Percentiles rank a stretch among this genome's conserved stretches.
These are phyloP conservation scores for Gordius sp. DNA, from an alignment of 2,888 invertebrate genomes.

Conservation along the genomic window DNA sequence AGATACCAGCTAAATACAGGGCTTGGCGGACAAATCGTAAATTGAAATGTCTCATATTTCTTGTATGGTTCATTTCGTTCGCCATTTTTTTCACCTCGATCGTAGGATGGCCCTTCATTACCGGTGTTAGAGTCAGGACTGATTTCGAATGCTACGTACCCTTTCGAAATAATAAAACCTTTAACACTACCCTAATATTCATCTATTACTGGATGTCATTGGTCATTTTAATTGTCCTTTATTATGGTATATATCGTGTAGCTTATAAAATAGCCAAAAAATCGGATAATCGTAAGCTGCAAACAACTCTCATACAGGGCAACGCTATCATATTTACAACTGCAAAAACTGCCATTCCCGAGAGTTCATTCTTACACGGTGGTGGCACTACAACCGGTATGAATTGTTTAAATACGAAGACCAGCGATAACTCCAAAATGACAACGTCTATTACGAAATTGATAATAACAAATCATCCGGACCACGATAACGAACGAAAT, in stretches of 20 bases:
- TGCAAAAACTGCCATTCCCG: not conserved
- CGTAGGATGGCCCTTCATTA: constrained; percentile 25
- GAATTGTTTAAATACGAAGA: no score
- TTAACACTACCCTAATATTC: constrained; percentile 27
- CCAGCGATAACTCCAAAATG: no score
- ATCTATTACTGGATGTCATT: constrained; percentile 26
- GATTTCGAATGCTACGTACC: constrained; percentile 24
- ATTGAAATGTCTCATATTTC: constrained; percentile 37
- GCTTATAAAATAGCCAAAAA: constrained; percentile 18
- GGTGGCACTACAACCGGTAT: no score
- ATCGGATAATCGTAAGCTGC: constrained; percentile 9
- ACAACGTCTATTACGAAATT: no score
- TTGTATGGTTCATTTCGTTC: constrained; percentile 25
- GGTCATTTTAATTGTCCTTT: constrained; percentile 26
- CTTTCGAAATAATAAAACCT: constrained; percentile 25
- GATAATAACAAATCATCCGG: no score
- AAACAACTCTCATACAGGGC: not conserved
- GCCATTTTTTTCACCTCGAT: constrained; percentile 26
- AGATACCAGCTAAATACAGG: constrained; percentile 25
- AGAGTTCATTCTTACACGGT: no score
- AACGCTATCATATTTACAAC: constrained; percentile 8
- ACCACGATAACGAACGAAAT: no score
- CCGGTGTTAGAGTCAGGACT: constrained; percentile 37
- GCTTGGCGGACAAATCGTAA: constrained; percentile 43
- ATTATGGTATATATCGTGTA: constrained; percentile 20